Evolutionary conservation across 2,888 invertebrate genomes (phyloP).

Genomic region (Exephanes ischioxanthus): DNA sequence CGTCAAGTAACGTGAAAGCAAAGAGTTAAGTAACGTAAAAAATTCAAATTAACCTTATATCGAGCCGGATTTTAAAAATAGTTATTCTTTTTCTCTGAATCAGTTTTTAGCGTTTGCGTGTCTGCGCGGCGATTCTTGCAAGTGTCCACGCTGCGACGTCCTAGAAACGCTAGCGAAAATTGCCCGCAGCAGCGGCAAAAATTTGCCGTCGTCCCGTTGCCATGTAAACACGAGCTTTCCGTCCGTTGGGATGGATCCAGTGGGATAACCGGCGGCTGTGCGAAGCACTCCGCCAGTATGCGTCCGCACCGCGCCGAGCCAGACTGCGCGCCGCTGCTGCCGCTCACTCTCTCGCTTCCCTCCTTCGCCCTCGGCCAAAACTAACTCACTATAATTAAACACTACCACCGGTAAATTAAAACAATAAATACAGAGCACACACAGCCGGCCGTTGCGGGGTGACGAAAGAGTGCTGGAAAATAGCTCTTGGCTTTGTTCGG

Average conservation of each 20-base stretch:
- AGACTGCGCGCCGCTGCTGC: constrained; percentile 16
- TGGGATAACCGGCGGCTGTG: constrained; percentile 11
- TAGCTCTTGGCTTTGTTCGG: constrained; percentile 27
- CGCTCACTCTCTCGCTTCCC: constrained; percentile 11
- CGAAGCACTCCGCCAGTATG: neutral
- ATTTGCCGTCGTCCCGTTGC: constrained; percentile 63
- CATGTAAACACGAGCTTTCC: constrained; percentile 56
- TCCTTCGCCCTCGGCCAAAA: constrained; percentile 71
- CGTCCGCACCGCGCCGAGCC: constrained; percentile 32
- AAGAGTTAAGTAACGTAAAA: no score
- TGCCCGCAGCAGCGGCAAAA: constrained; percentile 36
- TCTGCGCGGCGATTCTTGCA: neutral
- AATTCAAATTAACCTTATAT: no score
- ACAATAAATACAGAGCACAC: constrained; percentile 79
- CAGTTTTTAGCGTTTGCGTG: neutral
- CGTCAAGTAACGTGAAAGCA: no score
- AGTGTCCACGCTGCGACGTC: neutral
- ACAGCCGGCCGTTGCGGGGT: constrained; percentile 45
- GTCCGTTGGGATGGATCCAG: constrained; percentile 45
- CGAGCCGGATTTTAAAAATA: neutral
- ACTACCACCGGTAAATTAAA: constrained; percentile 81
- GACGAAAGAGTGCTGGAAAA: constrained; percentile 37
- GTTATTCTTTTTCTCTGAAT: neutral
- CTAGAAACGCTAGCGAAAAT: constrained; percentile 48
- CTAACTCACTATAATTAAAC: constrained; percentile 84